Conservation (phyloP, 2,888 invertebrate genomes). For the Hyalella azteca region DNA sequence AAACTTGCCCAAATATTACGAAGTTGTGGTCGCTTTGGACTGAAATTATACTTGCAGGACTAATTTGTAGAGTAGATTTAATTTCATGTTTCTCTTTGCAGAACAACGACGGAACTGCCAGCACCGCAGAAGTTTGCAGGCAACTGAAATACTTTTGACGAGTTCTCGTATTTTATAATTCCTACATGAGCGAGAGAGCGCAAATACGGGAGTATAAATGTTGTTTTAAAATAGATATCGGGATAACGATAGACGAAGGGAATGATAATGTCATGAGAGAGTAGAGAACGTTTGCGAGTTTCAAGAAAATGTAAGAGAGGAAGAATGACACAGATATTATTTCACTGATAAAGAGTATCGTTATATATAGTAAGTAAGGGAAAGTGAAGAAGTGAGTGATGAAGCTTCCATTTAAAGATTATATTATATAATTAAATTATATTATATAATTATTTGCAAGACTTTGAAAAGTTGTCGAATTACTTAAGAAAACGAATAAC, state of each 20-base stretch:
- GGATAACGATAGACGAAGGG: neutral
- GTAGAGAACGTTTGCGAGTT: neutral
- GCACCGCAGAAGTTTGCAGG: neutral
- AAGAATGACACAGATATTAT: neutral
- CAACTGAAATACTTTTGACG: neutral
- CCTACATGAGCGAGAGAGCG: neutral
- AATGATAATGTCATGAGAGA: neutral
- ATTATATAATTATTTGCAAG: too few relatives aligned
- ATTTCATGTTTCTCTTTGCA: neutral
- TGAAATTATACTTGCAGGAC: neutral
- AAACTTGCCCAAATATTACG: slow-evolving; percentile 11
- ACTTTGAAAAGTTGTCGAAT: too few relatives aligned
- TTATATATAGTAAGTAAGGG: neutral
- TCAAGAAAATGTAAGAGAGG: neutral
- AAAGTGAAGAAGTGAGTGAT: neutral
- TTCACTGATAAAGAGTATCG: neutral
- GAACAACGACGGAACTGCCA: neutral
- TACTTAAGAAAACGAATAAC: too few relatives aligned
- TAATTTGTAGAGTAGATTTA: slow-evolving; percentile 16
- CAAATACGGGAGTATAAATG: neutral
- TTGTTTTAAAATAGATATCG: neutral
- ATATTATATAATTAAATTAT: neutral
- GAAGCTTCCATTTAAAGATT: neutral
- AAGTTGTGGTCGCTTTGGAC: slow-evolving; percentile 10
- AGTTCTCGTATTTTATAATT: neutral